Percentiles rank a stretch among this genome's conserved stretches.
Evolutionary conservation across 2,888 invertebrate genomes (phyloP).

Genomic region (Epirrhoe tristata): DNA sequence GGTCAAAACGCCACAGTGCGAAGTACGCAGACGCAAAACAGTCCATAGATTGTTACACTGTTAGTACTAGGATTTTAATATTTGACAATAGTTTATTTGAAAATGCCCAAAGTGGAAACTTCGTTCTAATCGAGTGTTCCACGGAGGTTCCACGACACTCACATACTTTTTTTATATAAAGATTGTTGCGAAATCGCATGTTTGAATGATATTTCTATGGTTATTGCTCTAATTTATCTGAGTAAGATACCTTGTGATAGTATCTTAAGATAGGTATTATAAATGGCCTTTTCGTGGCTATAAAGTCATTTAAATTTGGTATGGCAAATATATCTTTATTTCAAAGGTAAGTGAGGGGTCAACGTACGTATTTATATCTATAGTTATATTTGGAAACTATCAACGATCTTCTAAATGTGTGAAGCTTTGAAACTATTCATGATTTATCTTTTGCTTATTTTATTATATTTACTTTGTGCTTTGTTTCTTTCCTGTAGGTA

Average conservation of each 20-base stretch:
- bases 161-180: background rate
- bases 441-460: too few relatives aligned
- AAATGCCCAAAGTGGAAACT: too few relatives aligned
- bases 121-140: too few relatives aligned
- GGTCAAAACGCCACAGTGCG: too few relatives aligned
- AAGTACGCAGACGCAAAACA: too few relatives aligned
- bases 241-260: background rate
- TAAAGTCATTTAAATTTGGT: constrained; percentile 1
- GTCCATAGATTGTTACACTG: too few relatives aligned
- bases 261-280: background rate
- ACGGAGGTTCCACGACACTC: too few relatives aligned
- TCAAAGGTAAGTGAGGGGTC: background rate
- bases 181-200: constrained; percentile 14
- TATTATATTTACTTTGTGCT: too few relatives aligned
- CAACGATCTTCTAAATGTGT: background rate
- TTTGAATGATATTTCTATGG: background rate
- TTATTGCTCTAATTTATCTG: background rate
- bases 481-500: too few relatives aligned
- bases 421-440: too few relatives aligned
- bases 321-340: constrained; percentile 7
- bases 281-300: constrained; percentile 14
- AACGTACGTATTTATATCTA: background rate
- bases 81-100: too few relatives aligned
- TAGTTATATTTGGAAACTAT: background rate
- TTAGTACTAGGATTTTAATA: too few relatives aligned